Base-by-base conservation (phyloP, 2,888 invertebrate genomes). In the Julus scanicus region DNA sequence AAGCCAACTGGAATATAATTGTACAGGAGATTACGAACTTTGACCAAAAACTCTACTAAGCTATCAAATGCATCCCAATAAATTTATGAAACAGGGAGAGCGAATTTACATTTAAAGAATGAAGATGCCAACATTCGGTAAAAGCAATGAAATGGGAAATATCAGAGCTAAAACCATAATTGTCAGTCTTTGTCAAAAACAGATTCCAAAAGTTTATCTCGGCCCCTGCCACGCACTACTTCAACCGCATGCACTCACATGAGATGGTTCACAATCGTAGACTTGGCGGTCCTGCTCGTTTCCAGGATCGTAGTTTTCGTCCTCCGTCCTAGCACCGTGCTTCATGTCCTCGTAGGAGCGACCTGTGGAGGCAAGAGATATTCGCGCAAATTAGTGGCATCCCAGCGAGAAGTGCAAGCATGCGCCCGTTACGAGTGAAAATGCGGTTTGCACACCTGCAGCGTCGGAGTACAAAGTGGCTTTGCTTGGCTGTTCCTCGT, bases 231-330 rank as follows among this genome's bases (percentile, higher is more conserved):
- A 53, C 53, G 15, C 11, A 53, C 53, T 44, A 44, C 44, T 5
- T 44, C n/a, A 63, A n/a, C n/a, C n/a, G n/a, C n/a, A 71, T 49
- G 29, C 29, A 48, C 84, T 87, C 85, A 86, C 84, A 63, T 83
- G 44, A 44, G 85, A 29, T 80, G 44, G 89, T 20, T 89, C 84
- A 48, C 85, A 63, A 37, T 87, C 85, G 20, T 89, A 89, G 17
- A 37, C 84, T 57, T 89, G 87, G 37, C 20, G 89, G 8, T 84
- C 87, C 63, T 89, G 87, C 6, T 84, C 87, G 11, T 89, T 87
- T 29, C 84, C 40, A 20, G 44, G 87, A 37, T 63, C 44, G 29
- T 89, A 89, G 57, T 15, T 84, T 57, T 63, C 83, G 84, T 39
- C 84, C 39, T 89, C 87, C 13, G 53, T 57, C 44, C 87, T 80